A percentile compares a stretch with the other conserved stretches of the same genome.
These are phyloP conservation scores for Drosophila ochracea DNA, from an alignment of 2,888 invertebrate genomes.

Conservation along the genomic window DNA sequence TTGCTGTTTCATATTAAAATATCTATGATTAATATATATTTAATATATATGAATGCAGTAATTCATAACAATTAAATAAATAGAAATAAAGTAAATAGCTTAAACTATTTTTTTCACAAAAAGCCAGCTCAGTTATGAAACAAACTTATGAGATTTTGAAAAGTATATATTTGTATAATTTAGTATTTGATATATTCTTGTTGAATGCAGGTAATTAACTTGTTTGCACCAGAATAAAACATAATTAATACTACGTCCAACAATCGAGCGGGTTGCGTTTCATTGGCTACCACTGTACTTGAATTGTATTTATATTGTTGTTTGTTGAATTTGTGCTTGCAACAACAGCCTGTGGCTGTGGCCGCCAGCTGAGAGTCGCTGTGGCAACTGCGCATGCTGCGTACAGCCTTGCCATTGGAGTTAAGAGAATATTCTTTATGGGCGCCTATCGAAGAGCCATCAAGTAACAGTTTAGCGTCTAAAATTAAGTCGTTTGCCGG, in stretches of 20 bases:
- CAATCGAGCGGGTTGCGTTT: background rate
- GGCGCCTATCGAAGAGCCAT: constrained; percentile 63
- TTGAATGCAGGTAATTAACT: background rate
- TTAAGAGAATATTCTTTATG: constrained; percentile 49
- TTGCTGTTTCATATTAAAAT: background rate
- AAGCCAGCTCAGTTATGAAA: background rate
- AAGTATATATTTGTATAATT: background rate
- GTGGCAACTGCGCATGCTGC: constrained; percentile 69
- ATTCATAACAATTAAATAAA: background rate
- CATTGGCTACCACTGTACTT: constrained; percentile 47
- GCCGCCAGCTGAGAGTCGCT: constrained; percentile 55
- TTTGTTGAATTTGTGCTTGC: constrained; percentile 42
- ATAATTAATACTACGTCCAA: background rate
- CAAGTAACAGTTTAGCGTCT: constrained; percentile 58
- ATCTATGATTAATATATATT: background rate
- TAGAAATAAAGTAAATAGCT: background rate
- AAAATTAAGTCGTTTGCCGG: constrained; percentile 66
- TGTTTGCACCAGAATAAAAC: background rate
- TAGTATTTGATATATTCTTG: background rate
- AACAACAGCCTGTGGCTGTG: constrained; percentile 58
- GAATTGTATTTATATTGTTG: constrained; percentile 41
- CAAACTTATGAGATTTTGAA: background rate
- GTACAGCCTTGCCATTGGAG: constrained; percentile 17
- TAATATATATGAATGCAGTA: background rate
- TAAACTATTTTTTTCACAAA: background rate